Base-by-base conservation (phyloP, 2,113 vertebrate species). In the Reinhardtius hippoglossoides region DNA sequence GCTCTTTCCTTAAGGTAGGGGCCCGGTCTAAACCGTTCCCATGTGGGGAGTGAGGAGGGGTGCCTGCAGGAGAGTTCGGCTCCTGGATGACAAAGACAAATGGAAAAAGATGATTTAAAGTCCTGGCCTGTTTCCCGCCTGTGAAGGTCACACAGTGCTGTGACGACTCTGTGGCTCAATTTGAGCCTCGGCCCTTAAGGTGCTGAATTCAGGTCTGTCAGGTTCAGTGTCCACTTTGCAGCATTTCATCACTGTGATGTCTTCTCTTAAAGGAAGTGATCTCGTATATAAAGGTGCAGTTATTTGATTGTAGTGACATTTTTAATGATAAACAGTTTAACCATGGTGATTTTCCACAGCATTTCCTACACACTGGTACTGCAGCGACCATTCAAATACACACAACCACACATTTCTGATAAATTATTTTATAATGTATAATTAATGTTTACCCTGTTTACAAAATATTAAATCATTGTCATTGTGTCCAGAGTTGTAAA, bases 51-150 rank as follows among this genome's bases (percentile, higher is more conserved):
- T 31, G 82, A 3, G 87, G 35, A 0, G 95, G 95, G 85, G 95
- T 97, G 76, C 93, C 76, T 0, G 92, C 87, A 23, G 96, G 96
- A 1, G 96, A 97, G 50, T 94, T 89, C 0, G 96, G 94, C 57
- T 97, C 97, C 97, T 97, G 74, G 55, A 67, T 9, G 37, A 80
- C 50, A 80, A 61, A 83, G 56, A 56, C 4, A 76, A 67, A 74
- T 3, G 44, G 42, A 9, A 56, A 46, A 26, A 27, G 9, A 3
- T 58, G 20, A 23, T 52, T 79, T 52, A 12, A 23, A 55, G 52
- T 55, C 23, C 52, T 23, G 21, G 8, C 37, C 44, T 14, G 58
- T 66, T 48, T 40, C 27, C 55, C 66, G 44, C 21, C 50, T 52
- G 14, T 37, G 62, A 48, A 16, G 14, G 42, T 46, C 26, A 21